Base-by-base conservation (phyloP, 2,888 invertebrate genomes). In the Aphodius sticticus region DNA sequence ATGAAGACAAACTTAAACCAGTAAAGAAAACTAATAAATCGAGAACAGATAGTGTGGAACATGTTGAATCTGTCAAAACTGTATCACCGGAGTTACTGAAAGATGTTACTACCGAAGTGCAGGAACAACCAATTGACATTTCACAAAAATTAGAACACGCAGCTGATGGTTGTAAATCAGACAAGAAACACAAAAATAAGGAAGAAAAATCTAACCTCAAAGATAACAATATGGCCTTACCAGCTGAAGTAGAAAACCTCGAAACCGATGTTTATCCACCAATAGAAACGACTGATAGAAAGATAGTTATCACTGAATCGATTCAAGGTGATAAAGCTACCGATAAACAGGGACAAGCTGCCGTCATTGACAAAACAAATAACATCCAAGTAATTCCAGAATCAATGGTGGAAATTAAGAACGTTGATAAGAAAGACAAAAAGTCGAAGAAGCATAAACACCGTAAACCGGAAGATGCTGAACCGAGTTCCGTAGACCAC, bases 251-350 rank as follows among this genome's bases (percentile, higher is more conserved):
- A 79, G 12, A 26, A 70, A 70, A 69, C 9, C 69, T 70, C 69
- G 79, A 81, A 38, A 79, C 77, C 16, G 77, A 81, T 72, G 76
- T 70, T 26, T 12, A 0, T 53, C 53, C 53, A 12, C 53, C 53
- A 53, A 77, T 70, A 15, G 76, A 69, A 15, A 77, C 77, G 6
- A 71, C 69, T 16, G 78, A 76, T 9, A 38, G 26, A 5, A 78
- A 80, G 16, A 80, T 78, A 72, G 80, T 80, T 4, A 26, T 72
- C 15, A 2, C 70, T n/a, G 69, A 74, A 37, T 16, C 70, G 9
- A 69, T 53, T 69, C 75, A 76, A 15, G 76, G 76, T 36, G 36
- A 16, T n/a, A 26, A 26, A 26, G 1, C 1, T 26, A 26, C 3
- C 3, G 26, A 26, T 26, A 26, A 26, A 3, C 26, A 26, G 26